Percentiles rank a stretch among this genome's conserved stretches.
These are phyloP conservation scores for Drosophila subpulchrella DNA, from an alignment of 1,140 invertebrate species.

Conservation along the genomic window DNA sequence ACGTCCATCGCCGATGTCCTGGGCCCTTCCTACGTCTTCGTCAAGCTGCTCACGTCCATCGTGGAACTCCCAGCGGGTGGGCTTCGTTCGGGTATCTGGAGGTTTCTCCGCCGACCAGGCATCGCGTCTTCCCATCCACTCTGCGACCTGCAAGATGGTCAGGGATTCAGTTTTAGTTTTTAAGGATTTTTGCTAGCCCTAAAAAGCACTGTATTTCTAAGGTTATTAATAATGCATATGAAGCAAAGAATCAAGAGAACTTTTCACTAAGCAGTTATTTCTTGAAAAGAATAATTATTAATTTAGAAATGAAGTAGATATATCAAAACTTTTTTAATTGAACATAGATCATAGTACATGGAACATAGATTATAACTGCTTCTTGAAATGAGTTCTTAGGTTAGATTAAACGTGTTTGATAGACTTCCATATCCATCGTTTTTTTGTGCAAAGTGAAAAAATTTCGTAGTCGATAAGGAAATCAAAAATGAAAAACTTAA, in stretches of 20 bases:
- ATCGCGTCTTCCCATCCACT: constrained; percentile 89
- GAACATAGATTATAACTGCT: constrained; percentile 14
- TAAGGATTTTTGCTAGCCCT: neutral
- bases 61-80: constrained; percentile 89
- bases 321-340: no score
- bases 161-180: neutral
- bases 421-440: constrained; percentile 27
- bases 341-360: no score
- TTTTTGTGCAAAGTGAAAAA: constrained; percentile 39
- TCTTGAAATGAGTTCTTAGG: neutral
- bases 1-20: constrained; percentile 37
- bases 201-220: neutral
- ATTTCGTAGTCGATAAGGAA: constrained; percentile 52
- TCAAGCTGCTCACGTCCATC: constrained; percentile 85
- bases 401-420: constrained; percentile 13
- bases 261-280: constrained; percentile 17
- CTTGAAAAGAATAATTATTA: no score
- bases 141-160: constrained; percentile 84
- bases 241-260: neutral
- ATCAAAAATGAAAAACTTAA: constrained; percentile 68
- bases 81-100: constrained; percentile 87
- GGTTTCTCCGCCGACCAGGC: constrained; percentile 91
- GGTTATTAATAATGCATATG: neutral
- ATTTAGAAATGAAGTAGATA: no score
- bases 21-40: constrained; percentile 75